Base-by-base conservation (phyloP, 2,797 vertebrate species). In the Silurus aristotelis region DNA sequence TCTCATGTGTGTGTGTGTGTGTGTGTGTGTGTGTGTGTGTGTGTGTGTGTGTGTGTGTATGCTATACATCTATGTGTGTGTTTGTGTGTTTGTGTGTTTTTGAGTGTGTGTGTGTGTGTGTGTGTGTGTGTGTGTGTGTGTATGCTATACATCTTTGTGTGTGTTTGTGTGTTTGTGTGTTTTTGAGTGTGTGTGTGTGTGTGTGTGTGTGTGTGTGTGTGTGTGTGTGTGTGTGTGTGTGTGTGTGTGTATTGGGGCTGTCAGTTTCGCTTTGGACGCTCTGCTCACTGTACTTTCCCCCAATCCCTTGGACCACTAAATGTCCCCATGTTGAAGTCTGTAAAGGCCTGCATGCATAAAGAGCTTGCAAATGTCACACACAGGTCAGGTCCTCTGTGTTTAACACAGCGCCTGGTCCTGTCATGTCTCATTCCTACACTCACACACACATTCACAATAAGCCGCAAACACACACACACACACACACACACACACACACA, bases 391-490 rank as follows among this genome's bases (percentile, higher is more conserved):
- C 87, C 77, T 91, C 87, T 83, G 86, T 86, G 90, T 92, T 92
- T 87, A 87, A 83, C 71, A 19, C 85, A 60, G 55, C 86, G 87
- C 88, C 80, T 88, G 90, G 90, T 88, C 43, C 85, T 93, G 94
- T 91, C 93, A 94, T 93, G 92, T 93, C 89, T 93, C 93, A 91
- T 89, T 91, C 90, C 85, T 89, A 85, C 43, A 86, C 72, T 64
- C 80, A 87, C n/a, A 66, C 78, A 60, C 75, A 66, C 17, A 61
- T 5, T 20, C 55, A 31, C 73, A 3, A 14, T 63, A n/a, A 80
- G 13, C 13, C 43, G 22, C 48, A 60, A 19, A 82, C 20, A 25
- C 17, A 25, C 78, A 66, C 46, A 73, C 1, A 15, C 71, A 77
- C 2, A 60, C 6, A 10, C 10, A 52, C 46, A 55, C 5, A 25